Conservation (phyloP, 64 coral and sea anemone genomes). For the Montipora efflorescens region DNA sequence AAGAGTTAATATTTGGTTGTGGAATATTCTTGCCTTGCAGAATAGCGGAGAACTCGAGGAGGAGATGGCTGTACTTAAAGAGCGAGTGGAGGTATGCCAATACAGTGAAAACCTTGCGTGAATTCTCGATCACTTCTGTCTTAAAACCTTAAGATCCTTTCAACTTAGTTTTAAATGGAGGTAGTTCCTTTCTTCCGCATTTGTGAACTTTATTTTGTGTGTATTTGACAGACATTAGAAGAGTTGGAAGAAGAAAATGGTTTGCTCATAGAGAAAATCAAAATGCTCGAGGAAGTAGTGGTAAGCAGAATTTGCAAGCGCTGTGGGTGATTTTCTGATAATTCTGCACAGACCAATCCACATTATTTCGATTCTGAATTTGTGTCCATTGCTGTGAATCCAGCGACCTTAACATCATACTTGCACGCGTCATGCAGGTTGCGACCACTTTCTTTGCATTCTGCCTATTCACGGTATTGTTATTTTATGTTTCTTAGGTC, state of each 20-base stretch:
- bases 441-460: not conserved
- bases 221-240: not conserved
- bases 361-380: too few species aligned
- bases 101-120: not conserved
- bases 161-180: too few species aligned
- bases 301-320: not conserved
- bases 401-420: too few species aligned
- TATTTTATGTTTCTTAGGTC: not conserved
- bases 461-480: not conserved
- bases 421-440: too few species aligned
- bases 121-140: too few species aligned
- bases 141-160: too few species aligned
- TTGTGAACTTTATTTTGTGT: not conserved
- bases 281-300: constrained; percentile 9
- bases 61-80: not conserved
- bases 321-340: too few species aligned
- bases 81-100: not conserved
- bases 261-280: constrained; percentile 10
- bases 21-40: not conserved
- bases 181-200: too few species aligned
- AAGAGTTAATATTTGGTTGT: too few species aligned
- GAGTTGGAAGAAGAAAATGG: constrained; percentile 21
- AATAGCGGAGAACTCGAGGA: constrained; percentile 16
- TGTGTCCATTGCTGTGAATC: too few species aligned
- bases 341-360: too few species aligned